These are phyloP conservation scores for Actenoides lindsayi DNA, from an alignment of 2,113 vertebrate genomes.

Conservation along the genomic window DNA sequence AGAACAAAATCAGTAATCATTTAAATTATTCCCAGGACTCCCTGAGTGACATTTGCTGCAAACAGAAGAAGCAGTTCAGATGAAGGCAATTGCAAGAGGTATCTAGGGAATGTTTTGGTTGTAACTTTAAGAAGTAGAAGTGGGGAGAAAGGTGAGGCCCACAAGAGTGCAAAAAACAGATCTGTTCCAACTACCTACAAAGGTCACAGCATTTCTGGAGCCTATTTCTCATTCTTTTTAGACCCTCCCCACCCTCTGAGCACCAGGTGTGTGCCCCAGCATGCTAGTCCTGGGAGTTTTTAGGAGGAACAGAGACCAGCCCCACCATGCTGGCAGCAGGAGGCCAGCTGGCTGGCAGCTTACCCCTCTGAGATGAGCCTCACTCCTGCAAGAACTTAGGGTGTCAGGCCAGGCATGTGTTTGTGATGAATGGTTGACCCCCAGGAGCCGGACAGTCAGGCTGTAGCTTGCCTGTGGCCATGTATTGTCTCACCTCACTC, in stretches of 20 bases:
- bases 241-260: neutral
- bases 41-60: neutral
- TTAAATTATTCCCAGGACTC: neutral
- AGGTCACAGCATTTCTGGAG: neutral
- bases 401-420: neutral
- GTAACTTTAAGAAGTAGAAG: neutral
- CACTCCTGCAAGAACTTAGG: neutral
- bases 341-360: neutral
- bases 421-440: neutral
- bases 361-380: neutral
- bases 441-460: neutral
- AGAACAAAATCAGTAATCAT: neutral
- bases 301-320: neutral
- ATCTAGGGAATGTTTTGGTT: neutral
- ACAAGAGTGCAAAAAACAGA: neutral
- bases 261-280: neutral
- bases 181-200: neutral
- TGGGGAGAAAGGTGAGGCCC: neutral
- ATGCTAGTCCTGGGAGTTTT: neutral
- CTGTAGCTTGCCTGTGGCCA: accelerated
- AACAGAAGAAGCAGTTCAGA: neutral
- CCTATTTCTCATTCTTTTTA: neutral
- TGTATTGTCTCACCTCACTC: neutral
- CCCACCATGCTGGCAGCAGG: neutral
- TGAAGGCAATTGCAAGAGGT: neutral